Evolutionary conservation across 2,888 invertebrate species (phyloP).

Genomic region (Thelaira solivaga): DNA sequence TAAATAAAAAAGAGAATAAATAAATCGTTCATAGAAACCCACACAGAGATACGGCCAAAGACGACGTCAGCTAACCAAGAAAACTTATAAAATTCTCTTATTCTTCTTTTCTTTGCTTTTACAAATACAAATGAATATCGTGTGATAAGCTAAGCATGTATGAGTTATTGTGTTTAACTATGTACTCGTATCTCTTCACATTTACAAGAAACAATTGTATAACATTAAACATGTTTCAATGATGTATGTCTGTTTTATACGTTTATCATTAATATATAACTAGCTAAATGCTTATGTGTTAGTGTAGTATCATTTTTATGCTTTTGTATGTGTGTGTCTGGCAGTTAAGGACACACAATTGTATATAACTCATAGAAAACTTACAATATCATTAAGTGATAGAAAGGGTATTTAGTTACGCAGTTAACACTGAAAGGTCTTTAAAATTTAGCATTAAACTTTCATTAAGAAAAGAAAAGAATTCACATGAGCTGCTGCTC

Average conservation of each 20-base stretch:
- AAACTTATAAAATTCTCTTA: conserved; percentile 43
- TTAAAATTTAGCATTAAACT: too few species aligned
- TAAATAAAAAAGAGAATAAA: too few species aligned
- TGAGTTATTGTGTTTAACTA: neutral
- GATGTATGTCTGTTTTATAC: conserved; percentile 56
- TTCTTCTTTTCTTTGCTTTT: neutral
- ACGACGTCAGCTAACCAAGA: conserved; percentile 47
- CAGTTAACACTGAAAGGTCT: neutral
- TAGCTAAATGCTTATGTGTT: neutral
- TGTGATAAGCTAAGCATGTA: conserved; percentile 2
- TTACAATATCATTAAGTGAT: conserved; percentile 59
- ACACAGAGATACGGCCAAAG: neutral
- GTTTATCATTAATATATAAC: neutral
- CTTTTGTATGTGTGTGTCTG: conserved; percentile 2
- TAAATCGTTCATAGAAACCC: conserved; percentile 39
- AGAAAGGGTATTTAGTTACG: conserved; percentile 12
- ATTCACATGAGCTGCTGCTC: too few species aligned
- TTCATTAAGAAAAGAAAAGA: too few species aligned
- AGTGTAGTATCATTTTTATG: too few species aligned
- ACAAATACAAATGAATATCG: conserved; percentile 22
- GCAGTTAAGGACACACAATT: conserved; percentile 51
- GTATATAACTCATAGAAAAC: conserved; percentile 60
- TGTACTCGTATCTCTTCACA: conserved; percentile 1
- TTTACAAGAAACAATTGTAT: conserved; percentile 47
- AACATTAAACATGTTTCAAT: conserved; percentile 55